Evolutionary conservation across 2,113 vertebrate species (phyloP).

Genomic region (Sigmodon hispidus): DNA sequence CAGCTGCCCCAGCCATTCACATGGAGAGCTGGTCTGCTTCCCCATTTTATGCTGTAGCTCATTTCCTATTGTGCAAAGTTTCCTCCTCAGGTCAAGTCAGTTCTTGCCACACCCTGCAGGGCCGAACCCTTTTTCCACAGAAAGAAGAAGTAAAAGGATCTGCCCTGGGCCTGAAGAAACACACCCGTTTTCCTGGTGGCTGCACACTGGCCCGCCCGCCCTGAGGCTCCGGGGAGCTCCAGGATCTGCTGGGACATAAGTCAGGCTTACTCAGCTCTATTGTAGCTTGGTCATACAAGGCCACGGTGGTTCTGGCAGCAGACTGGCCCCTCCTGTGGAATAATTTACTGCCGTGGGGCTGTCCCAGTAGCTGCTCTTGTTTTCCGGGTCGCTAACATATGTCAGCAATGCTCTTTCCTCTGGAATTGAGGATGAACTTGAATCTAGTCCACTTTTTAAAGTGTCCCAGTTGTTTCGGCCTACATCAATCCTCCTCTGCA

Average conservation of each 20-base stretch:
- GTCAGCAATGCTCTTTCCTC: not conserved
- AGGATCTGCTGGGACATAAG: not conserved
- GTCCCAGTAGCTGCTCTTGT: not conserved
- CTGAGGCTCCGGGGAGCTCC: not conserved
- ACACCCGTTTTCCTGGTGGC: not conserved
- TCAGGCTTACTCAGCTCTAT: not conserved
- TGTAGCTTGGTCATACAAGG: not conserved
- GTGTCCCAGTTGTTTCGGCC: not conserved
- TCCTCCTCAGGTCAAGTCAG: slow-evolving; percentile 40
- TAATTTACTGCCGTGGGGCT: not conserved
- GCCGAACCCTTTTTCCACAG: slow-evolving; percentile 43
- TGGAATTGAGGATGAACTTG: not conserved
- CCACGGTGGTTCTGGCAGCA: not conserved
- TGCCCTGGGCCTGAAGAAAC: not conserved
- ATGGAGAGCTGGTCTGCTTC: too few species aligned
- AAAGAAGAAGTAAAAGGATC: slow-evolving; percentile 68
- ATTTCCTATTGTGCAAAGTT: slow-evolving; percentile 69
- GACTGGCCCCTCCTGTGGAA: not conserved
- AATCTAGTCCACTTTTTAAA: not conserved
- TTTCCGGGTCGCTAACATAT: not conserved
- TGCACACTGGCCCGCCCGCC: not conserved
- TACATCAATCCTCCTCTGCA: not conserved
- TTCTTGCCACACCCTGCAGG: slow-evolving; percentile 45
- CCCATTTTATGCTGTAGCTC: slow-evolving; percentile 23
- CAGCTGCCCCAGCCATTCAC: not conserved